Percentiles rank a stretch among this genome's conserved stretches.
Evolutionary conservation across 2,113 vertebrate genomes (phyloP).

Genomic region (Ceyx melanurus): DNA sequence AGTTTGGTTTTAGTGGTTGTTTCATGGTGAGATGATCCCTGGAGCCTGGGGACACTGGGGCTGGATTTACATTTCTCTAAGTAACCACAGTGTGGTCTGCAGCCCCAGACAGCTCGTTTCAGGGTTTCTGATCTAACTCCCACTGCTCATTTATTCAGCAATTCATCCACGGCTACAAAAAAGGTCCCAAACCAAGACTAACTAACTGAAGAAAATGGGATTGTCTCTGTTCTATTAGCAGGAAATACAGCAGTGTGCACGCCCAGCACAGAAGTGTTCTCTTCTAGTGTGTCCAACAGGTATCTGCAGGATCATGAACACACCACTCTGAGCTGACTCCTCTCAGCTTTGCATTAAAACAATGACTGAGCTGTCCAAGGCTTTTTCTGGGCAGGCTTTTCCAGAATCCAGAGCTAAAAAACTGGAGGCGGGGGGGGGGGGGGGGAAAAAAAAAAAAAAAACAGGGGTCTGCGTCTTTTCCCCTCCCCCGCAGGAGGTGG

Average conservation of each 20-base stretch:
- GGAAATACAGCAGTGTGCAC: not conserved
- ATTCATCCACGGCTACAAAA: not conserved
- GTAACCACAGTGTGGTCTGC: not conserved
- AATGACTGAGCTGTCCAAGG: not conserved
- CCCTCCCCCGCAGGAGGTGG: no score
- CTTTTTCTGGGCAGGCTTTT: not conserved
- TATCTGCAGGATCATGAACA: accelerated
- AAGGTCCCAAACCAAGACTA: not conserved
- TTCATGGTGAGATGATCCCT: not conserved
- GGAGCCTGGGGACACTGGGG: not conserved
- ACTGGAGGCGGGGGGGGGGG: not conserved
- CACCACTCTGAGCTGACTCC: not conserved
- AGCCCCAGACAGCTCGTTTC: not conserved
- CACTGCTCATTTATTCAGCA: not conserved
- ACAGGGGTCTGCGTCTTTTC: no score
- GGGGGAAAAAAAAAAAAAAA: no score
- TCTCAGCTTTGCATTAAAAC: not conserved
- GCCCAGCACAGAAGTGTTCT: not conserved
- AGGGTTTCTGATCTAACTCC: not conserved
- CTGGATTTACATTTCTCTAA: not conserved
- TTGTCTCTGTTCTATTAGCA: not conserved
- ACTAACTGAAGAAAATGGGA: no score
- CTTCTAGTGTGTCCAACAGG: accelerated
- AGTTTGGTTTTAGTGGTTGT: not conserved
- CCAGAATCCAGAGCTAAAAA: not conserved